Base-by-base conservation (phyloP, 2,797 vertebrate species). In the Oreortyx pictus region DNA sequence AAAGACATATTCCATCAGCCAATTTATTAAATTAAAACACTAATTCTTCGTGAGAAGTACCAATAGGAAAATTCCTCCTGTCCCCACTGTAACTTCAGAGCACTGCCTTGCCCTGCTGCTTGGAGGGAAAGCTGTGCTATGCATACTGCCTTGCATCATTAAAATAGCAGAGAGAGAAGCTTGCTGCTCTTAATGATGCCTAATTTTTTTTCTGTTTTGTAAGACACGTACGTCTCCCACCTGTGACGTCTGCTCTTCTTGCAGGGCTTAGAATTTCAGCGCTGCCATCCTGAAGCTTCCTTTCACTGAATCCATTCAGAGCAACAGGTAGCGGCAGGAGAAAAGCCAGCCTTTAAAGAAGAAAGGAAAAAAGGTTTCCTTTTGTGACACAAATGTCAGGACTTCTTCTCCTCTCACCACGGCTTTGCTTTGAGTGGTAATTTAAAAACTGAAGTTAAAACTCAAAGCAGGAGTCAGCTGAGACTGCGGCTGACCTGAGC, bases 321-420 rank as follows among this genome's bases (percentile, higher is more conserved):
- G 86, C 68, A 75, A 75, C 78, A 62, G 73, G 92, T 35, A 66
- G 68, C 68, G 7, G 70, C 43, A 4, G 82, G 59, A 72, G 74
- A 7, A 66, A n/a, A 89, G 68, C 47, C 68, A 65, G 72, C 72
- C 57, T 78, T 49, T 35, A 25, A 39, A 47, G 89, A 66, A 61
- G 8, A 52, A 66, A 50, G 82, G 49, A n/a, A 64, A n/a, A 59
- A 72, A 71, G 82, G 59, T 86, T 83, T 71, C 79, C 66, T 83
- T 76, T 29, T 17, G 74, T 41, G 70, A 19, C 74, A 46, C 54
- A 39, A 79, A 66, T 31, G 65, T 35, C 92, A 80, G 74, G 59
- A 25, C 33, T 43, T 29, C 44, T 62, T 13, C 65, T 82, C 47
- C 77, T 83, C 78, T 43, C 2, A 1, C 65, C 27, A 3, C 3